Evolutionary conservation across 2,888 invertebrate species (phyloP).

Genomic region (Bruchidius siliquastri): DNA sequence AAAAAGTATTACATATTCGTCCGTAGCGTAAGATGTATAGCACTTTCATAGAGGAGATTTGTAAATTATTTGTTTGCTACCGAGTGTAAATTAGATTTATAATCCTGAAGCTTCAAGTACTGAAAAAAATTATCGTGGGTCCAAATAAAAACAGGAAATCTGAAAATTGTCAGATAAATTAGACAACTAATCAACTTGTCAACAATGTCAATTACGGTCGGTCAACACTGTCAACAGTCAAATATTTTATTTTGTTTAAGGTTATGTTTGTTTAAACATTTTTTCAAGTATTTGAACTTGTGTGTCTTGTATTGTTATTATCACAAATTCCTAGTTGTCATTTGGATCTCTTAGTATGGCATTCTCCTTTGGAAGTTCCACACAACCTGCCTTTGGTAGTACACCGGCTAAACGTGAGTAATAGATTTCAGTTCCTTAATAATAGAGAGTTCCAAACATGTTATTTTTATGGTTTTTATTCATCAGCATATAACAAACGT

Average conservation of each 20-base stretch:
- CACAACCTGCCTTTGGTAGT: conserved; percentile 31
- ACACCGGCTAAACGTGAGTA: conserved; percentile 35
- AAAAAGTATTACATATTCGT: too few species aligned
- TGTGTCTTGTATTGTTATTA: too few species aligned
- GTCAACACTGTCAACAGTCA: background rate
- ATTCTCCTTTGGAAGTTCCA: conserved; percentile 36
- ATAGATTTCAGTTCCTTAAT: background rate
- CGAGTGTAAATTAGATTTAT: too few species aligned
- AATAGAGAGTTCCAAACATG: too few species aligned
- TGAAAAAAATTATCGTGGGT: too few species aligned
- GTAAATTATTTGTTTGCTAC: too few species aligned
- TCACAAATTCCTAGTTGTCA: background rate
- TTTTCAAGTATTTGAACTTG: background rate
- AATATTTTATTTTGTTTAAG: background rate
- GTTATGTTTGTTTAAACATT: background rate
- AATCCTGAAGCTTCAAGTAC: too few species aligned
- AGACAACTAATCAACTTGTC: background rate
- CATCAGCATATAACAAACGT: background rate
- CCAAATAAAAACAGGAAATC: background rate
- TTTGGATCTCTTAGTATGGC: conserved; percentile 20
- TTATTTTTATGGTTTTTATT: background rate
- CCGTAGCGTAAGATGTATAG: too few species aligned
- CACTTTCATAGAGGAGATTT: too few species aligned
- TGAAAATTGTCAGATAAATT: background rate
- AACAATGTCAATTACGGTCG: too few species aligned